Evolutionary conservation across 2,797 vertebrate genomes (phyloP).

Genomic region (Pseudochromis fuscus): DNA sequence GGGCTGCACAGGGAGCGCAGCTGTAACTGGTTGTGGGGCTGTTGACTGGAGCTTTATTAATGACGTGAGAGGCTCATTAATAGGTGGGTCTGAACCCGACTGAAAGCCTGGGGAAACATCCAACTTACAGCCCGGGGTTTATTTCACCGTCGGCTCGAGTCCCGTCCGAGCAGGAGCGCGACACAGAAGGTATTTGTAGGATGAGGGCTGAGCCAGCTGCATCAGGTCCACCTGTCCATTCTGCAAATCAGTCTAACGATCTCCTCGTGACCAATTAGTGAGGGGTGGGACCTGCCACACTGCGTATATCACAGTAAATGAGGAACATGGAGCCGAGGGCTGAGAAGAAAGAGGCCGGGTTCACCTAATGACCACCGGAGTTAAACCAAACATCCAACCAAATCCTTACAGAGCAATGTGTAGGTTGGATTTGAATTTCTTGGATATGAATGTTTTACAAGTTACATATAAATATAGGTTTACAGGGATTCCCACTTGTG

Average conservation of each 20-base stretch:
- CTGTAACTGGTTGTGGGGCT: slow-evolving; percentile 60
- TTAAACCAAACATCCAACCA: not conserved
- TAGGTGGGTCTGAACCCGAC: slow-evolving; percentile 34
- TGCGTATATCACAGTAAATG: slow-evolving; percentile 50
- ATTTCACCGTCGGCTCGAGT: slow-evolving; percentile 21
- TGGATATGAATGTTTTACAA: too few relatives aligned
- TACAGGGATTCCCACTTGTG: too few relatives aligned
- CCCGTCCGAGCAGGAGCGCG: not conserved
- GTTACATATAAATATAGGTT: too few relatives aligned
- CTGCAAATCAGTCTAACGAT: slow-evolving; percentile 56
- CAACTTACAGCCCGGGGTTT: slow-evolving; percentile 45
- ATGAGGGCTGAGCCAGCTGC: slow-evolving; percentile 48
- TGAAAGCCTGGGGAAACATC: slow-evolving; percentile 70
- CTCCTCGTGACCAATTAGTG: slow-evolving; percentile 57
- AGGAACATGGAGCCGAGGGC: not conserved
- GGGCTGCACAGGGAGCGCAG: not conserved
- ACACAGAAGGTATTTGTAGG: slow-evolving; percentile 49
- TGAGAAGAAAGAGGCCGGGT: slow-evolving; percentile 3
- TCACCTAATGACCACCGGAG: slow-evolving; percentile 45
- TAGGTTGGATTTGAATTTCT: too few relatives aligned
- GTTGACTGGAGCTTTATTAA: slow-evolving; percentile 76
- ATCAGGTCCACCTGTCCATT: slow-evolving; percentile 60
- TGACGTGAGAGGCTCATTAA: slow-evolving; percentile 75
- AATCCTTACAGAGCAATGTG: too few relatives aligned
- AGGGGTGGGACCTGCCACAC: slow-evolving; percentile 39